Evolutionary conservation across 2,113 vertebrate species (phyloP), one percentile per base, ranked within the genome.

Genomic region (Eretmochelys imbricata): DNA sequence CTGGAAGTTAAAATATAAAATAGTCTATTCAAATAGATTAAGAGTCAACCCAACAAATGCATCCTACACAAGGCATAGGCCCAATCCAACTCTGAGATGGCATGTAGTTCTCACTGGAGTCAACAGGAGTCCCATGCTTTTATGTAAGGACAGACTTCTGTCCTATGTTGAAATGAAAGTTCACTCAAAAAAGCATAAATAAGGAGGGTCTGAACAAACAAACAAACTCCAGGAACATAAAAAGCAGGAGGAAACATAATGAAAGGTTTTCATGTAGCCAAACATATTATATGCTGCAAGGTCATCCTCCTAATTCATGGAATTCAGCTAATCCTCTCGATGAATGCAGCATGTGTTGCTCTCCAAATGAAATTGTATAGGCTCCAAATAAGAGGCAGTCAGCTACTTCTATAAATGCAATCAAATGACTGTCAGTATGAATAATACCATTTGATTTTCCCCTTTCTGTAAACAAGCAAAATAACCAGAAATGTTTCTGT

Each of bases 291-390:
- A 85, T 57, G 94, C 2, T 1, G 91, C 96, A 97, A 97, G 96
- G 96, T 98, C 96, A 97, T 93, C 85, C 90, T 97, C 91, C 84
- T 96, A 93, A 98, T 97, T 95, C 93, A 96, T 53, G 82, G 84
- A 96, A 97, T 91, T 94, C 89, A 95, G 85, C 93, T 97, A 98
- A 98, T 97, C 94, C 88, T 93, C 85, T 55, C 59, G 87, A 96
- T 95, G 94, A 97, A 96, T 95, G 96, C 90, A 87, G 29, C 81
- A 76, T 82, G 76, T 91, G 83, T 81, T 93, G 75, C 80, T 65
- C 72, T 94, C 87, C 88, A 97, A 96, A 57, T 84, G 96, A 97
- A 97, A 95, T 80, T 2, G 29, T 80, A 57, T 29, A 87, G 69
- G 75, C 75, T 95, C 82, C 93, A 86, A 96, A 86, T 76, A 93